phyloP scores from a whole-genome alignment of 2,113 vertebrate species.

The Catharus bicknelli region DNA sequence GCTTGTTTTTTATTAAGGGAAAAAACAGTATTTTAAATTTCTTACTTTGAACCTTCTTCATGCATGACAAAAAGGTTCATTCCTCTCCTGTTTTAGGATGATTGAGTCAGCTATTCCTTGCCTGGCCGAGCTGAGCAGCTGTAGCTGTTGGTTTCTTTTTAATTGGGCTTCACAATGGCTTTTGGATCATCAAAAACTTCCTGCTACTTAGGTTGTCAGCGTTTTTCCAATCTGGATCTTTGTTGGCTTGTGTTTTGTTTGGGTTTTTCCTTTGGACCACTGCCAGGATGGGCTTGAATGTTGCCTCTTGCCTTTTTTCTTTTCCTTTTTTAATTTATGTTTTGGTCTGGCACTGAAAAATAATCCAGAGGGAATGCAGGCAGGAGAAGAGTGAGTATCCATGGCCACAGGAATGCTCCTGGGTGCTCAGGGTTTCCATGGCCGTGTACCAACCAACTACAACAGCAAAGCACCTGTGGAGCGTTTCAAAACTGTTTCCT shows the following conservation, averaged over 20 bases:
- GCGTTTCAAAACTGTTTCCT: background rate
- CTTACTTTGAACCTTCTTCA: background rate
- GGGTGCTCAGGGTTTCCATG: background rate
- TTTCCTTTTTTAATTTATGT: background rate
- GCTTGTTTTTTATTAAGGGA: background rate
- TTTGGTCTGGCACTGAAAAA: background rate
- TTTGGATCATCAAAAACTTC: slow-evolving; percentile 20
- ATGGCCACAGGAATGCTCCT: background rate
- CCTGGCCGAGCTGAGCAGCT: slow-evolving; percentile 12
- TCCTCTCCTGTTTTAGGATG: background rate
- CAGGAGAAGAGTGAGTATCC: background rate
- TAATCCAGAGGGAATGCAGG: background rate
- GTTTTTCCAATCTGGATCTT: slow-evolving; percentile 21
- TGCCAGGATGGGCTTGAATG: background rate
- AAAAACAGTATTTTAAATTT: background rate
- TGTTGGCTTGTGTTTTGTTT: slow-evolving; percentile 21
- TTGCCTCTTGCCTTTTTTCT: background rate
- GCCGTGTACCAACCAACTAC: background rate
- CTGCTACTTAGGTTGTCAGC: slow-evolving; percentile 31
- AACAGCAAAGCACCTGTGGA: background rate
- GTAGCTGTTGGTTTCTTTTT: slow-evolving; percentile 8
- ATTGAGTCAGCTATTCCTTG: slow-evolving; percentile 23
- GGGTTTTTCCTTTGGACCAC: background rate
- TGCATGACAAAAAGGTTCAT: background rate
- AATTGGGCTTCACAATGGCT: slow-evolving; percentile 8